Base-by-base conservation (phyloP, 2,797 vertebrate genomes). In the Urocyon cinereoargenteus region DNA sequence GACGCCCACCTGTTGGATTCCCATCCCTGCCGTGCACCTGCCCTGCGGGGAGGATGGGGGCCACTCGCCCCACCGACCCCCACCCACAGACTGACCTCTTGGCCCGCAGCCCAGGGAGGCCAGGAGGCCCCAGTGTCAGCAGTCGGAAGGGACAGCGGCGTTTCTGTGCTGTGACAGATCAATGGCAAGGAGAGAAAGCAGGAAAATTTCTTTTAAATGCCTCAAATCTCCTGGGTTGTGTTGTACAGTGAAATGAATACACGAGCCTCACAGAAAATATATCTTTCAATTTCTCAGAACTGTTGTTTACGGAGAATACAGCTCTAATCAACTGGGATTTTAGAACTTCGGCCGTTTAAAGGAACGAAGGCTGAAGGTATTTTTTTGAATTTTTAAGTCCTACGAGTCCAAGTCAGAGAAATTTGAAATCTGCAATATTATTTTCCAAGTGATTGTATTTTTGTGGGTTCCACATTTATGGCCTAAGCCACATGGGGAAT, bases 261-360 rank as follows among this genome's bases (percentile, higher is more conserved):
- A 95, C 0, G 55, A 95, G 9, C 31, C 11, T 72, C 61, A 86
- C 62, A 26, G 95, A 96, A 97, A 98, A 97, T 3, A 92, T 31
- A 78, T 94, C 70, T 98, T 97, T 91, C 78, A n/a, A 31, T 97
- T 98, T 98, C 70, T 78, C 64, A 75, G 84, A 98, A 97, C 85
- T 28, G 53, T 64, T 97, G 57, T 87, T 98, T 90, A 36, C 8
- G 18, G 90, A 97, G 97, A 97, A 95, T 85, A 90, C 68, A 53
- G 9, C 91, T 97, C 22, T 57, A 96, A 93, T 90, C 97, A 95
- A 66, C 87, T 84, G 96, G 98, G 96, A 49, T 45, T 91, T 91
- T 83, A 81, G 93, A 68, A 75, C 89, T 66, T 86, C 66, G 13
- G 88, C 66, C 0, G 59, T 18, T 81, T 61, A 66, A 31, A 40